Conservation (phyloP, 2,113 vertebrate genomes). For the Rhodinocichla rosea region DNA sequence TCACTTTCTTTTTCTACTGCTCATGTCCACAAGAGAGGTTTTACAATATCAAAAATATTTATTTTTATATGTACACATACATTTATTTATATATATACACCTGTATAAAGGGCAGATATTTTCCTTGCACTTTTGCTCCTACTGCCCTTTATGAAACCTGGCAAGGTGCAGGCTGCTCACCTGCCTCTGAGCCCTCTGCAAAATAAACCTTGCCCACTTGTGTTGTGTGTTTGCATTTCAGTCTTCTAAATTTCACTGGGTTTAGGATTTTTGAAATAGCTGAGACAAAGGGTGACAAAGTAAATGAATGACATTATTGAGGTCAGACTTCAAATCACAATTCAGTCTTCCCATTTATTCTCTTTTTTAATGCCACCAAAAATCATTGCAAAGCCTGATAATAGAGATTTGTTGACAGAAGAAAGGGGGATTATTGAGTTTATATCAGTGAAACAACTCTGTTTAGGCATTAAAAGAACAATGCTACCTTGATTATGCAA, state of each 20-base stretch:
- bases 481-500: slow-evolving; percentile 32
- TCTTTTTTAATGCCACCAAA: not conserved
- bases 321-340: not conserved
- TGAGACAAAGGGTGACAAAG: not conserved
- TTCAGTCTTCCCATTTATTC: not conserved
- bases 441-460: not conserved
- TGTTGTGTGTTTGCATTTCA: not conserved
- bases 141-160: not conserved
- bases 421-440: not conserved
- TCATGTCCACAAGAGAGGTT: not conserved
- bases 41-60: not conserved
- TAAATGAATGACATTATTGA: not conserved
- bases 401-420: not conserved
- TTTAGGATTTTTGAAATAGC: not conserved
- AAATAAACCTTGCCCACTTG: not conserved
- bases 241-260: not conserved
- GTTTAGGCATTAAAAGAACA: not conserved
- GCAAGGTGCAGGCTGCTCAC: not conserved
- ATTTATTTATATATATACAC: too few species aligned
- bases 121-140: not conserved
- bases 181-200: not conserved
- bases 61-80: too few species aligned
- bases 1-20: not conserved
- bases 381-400: not conserved
- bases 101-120: not conserved